Evolutionary conservation across 1,140 invertebrate genomes (phyloP).

Genomic region (Wasmannia auropunctata): DNA sequence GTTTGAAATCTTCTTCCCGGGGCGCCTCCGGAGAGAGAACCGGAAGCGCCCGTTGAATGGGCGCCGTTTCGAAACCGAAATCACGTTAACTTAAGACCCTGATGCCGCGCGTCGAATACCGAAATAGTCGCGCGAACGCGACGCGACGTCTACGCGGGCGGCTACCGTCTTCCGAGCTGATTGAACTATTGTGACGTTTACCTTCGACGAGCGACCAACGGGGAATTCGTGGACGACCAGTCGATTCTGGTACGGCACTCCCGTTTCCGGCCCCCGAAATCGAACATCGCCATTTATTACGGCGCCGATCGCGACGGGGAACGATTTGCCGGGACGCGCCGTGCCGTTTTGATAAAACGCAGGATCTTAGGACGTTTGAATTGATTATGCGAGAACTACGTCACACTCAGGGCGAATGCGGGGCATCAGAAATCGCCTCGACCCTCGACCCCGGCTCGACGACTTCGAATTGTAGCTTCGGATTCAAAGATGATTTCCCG

Average conservation of each 20-base stretch:
- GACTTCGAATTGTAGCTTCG: conserved; percentile 1
- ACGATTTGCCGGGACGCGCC: no score
- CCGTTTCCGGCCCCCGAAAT: conserved; percentile 39
- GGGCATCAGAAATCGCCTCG: not conserved
- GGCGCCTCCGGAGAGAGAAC: conserved; percentile 24
- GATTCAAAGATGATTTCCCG: not conserved
- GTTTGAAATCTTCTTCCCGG: conserved; percentile 65
- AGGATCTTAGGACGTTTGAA: conserved; percentile 16
- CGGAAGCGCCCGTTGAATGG: conserved; percentile 67
- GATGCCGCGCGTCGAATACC: conserved; percentile 71
- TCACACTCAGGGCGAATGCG: not conserved
- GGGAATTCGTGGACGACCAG: conserved; percentile 50
- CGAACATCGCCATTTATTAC: conserved; percentile 39
- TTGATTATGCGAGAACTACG: conserved; percentile 47
- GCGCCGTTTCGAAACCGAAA: conserved; percentile 75
- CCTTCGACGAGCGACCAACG: conserved; percentile 7
- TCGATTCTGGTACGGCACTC: not conserved
- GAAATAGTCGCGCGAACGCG: conserved; percentile 64
- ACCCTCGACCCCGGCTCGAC: not conserved
- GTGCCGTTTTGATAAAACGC: conserved; percentile 26
- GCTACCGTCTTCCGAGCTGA: conserved; percentile 70
- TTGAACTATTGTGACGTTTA: conserved; percentile 81
- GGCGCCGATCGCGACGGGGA: not conserved
- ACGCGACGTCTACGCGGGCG: not conserved
- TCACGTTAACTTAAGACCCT: conserved; percentile 74